Conservation (phyloP, 2,888 invertebrate genomes). For the Drosophila buzzatii region DNA sequence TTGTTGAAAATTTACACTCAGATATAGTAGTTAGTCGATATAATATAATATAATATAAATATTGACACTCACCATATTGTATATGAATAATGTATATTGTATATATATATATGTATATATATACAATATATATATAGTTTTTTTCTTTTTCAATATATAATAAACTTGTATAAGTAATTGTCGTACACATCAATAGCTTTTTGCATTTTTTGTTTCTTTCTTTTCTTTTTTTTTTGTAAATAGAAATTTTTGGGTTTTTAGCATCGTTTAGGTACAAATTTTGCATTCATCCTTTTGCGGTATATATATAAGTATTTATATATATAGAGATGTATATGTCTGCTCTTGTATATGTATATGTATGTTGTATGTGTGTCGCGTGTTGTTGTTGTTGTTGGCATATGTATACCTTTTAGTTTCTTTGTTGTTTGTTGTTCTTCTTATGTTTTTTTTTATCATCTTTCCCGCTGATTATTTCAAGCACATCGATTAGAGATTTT, state of each 20-base stretch:
- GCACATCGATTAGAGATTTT: conserved; percentile 61
- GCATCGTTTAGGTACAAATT: conserved; percentile 69
- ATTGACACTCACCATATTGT: conserved; percentile 67
- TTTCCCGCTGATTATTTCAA: conserved; percentile 55
- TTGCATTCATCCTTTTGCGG: conserved; percentile 50
- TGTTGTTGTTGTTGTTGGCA: conserved; percentile 45
- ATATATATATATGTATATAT: conserved; percentile 35
- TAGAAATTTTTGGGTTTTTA: conserved; percentile 42
- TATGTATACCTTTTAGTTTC: conserved; percentile 73
- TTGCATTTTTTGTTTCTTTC: conserved; percentile 25
- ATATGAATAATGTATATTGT: conserved; percentile 57
- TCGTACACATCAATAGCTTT: conserved; percentile 75
- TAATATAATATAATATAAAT: conserved; percentile 44
- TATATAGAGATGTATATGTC: conserved; percentile 35
- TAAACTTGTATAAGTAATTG: conserved; percentile 76
- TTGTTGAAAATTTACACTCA: conserved; percentile 43
- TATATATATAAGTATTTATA: conserved; percentile 2
- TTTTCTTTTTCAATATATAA: conserved; percentile 12
- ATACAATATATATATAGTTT: conserved; percentile 20
- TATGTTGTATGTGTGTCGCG: conserved; percentile 18
- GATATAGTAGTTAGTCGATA: conserved; percentile 42
- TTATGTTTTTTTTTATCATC: conserved; percentile 18
- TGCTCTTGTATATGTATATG: conserved; percentile 48
- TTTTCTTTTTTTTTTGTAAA: conserved; percentile 42
- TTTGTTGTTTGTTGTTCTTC: conserved; percentile 16